Base-by-base conservation (phyloP, 2,797 vertebrate genomes). In the Rhodeus uyekii region DNA sequence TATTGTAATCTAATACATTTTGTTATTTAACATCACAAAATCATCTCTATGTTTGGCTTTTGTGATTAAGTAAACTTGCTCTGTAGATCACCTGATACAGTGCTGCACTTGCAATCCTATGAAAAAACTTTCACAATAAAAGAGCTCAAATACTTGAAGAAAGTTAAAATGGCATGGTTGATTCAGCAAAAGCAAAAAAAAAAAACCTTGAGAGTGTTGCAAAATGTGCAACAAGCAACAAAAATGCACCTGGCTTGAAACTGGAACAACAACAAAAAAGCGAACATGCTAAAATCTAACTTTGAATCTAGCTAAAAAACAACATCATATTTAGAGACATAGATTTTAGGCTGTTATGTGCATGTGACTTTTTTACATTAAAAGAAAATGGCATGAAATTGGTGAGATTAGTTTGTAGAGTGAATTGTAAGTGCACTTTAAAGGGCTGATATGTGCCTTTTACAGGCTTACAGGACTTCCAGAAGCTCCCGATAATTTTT, bases 381-480 rank as follows among this genome's bases (percentile, higher is more conserved):
- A 12, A 67, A 22, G 8, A 44, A 68, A 82, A 55, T 60, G 32
- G 19, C 29, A 48, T 76, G 38, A 44, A n/a, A 67, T 50, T 44
- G 24, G 22, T 29, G 16, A 27, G 24, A 55, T 75, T 38, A 74
- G 32, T 67, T 72, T 50, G 67, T 48, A 7, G 32, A 78, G 77
- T 79, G 50, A 82, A 67, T 55, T 65, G 34, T 53, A 76, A 68
- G 72, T 58, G 16, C 27, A 58, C 22, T 44, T 76, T 58, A 58
- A 58, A 82, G 10, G 44, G 14, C 9, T 24, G 27, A 69, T 55
- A 36, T 29, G 67, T 55, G 71, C 34, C 27, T 76, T 76, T 76
- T 82, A 60, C 27, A 46, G 63, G 53, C 27, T 81, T 76, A 46
- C 29, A 68, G 24, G 63, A 72, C 16, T 46, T 72, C 44, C n/a